These are phyloP conservation scores for Aldrovandia affinis DNA, from an alignment of 2,797 vertebrate species.

Conservation along the genomic window DNA sequence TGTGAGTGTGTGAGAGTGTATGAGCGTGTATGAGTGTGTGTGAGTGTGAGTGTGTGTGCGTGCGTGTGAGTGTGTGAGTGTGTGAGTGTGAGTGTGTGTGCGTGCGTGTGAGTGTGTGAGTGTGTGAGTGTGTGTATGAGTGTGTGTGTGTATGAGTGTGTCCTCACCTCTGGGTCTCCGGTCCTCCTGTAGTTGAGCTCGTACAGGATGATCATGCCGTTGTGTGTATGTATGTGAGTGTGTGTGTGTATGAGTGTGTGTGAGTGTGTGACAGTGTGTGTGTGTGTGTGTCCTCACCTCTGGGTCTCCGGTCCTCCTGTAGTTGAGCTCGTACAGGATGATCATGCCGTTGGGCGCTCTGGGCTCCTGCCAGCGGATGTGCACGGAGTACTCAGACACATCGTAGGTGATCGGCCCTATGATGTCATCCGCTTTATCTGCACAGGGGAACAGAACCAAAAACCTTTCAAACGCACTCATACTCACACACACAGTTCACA, in stretches of 20 bases:
- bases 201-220: constrained; percentile 67
- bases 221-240: neutral
- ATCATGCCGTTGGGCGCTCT: constrained; percentile 88
- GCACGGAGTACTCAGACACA: constrained; percentile 81
- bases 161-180: constrained; percentile 85
- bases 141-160: neutral
- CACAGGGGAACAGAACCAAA: neutral
- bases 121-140: neutral
- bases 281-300: constrained; percentile 78
- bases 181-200: constrained; percentile 90
- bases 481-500: neutral
- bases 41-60: constrained; percentile 5
- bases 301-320: constrained; percentile 82
- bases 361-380: constrained; percentile 87
- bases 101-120: neutral
- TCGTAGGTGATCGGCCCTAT: constrained; percentile 75
- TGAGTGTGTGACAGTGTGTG: neutral
- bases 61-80: constrained; percentile 11
- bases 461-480: neutral
- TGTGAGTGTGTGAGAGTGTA: too few relatives aligned
- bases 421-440: constrained; percentile 93
- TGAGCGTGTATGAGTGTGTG: too few relatives aligned
- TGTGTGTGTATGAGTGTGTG: neutral
- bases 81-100: neutral
- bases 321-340: constrained; percentile 92